A percentile compares a stretch with the other conserved stretches of the same genome.
Evolutionary conservation across 2,113 vertebrate species (phyloP).

Genomic region (Dissostichus mawsoni): DNA sequence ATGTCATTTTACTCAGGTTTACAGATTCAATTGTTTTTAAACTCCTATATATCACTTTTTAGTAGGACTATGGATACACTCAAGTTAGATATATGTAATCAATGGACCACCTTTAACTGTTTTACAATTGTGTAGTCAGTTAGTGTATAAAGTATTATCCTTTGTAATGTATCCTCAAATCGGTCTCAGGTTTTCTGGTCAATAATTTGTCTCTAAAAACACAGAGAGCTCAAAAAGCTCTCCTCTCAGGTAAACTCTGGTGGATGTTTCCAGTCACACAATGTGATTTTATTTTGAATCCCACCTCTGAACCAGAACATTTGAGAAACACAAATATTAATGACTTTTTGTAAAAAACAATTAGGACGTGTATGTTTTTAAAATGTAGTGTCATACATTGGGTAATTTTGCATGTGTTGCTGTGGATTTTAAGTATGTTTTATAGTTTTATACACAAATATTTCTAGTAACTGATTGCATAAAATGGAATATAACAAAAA

Average conservation of each 20-base stretch:
- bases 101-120: background rate
- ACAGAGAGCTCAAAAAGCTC: background rate
- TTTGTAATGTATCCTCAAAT: background rate
- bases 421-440: constrained; percentile 23
- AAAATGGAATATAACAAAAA: too few species aligned
- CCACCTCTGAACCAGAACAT: background rate
- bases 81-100: background rate
- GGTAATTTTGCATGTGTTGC: background rate
- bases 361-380: background rate
- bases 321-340: background rate
- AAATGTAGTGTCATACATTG: background rate
- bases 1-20: too few species aligned
- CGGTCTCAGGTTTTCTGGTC: background rate
- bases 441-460: constrained; percentile 45
- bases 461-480: background rate
- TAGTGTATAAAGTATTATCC: background rate
- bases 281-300: background rate
- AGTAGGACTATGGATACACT: background rate
- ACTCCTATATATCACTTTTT: background rate
- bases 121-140: background rate
- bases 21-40: background rate
- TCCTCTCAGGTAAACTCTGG: background rate
- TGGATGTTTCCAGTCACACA: too few species aligned
- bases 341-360: background rate
- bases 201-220: background rate